phyloP scores from a whole-genome alignment of 2,888 invertebrate genomes.

The Clunio marinus region DNA sequence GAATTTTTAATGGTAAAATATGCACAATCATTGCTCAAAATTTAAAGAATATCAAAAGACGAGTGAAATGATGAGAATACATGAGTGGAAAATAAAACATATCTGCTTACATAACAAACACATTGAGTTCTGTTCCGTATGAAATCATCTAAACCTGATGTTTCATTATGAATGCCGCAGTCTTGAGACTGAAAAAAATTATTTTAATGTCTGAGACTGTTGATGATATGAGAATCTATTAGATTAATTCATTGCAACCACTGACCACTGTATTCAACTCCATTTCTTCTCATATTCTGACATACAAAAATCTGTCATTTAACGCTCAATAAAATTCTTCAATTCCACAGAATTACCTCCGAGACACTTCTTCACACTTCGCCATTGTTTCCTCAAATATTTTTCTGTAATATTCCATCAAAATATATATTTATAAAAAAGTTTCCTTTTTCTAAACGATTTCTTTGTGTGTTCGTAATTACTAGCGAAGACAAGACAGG shows the following conservation, averaged over 20 bases:
- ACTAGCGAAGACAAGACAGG: slow-evolving; percentile 13
- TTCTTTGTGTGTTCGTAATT: slow-evolving; percentile 12
- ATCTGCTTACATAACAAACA: slow-evolving; percentile 11
- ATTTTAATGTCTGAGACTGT: too few species aligned
- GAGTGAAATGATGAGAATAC: too few species aligned
- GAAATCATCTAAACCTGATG: slow-evolving; percentile 35
- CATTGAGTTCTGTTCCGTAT: slow-evolving; percentile 9
- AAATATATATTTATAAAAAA: too few species aligned
- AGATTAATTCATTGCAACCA: too few species aligned
- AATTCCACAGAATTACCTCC: too few species aligned
- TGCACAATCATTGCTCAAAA: slow-evolving; percentile 35
- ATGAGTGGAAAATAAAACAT: slow-evolving; percentile 14
- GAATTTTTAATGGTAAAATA: not conserved
- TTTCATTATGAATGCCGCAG: slow-evolving; percentile 7
- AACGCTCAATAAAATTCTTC: too few species aligned
- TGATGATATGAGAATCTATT: too few species aligned
- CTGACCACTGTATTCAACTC: too few species aligned
- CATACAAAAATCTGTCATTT: too few species aligned
- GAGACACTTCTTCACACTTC: too few species aligned
- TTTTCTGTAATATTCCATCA: slow-evolving; percentile 1
- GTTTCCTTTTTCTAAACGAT: not conserved
- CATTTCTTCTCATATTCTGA: too few species aligned
- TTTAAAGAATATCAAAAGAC: slow-evolving; percentile 1
- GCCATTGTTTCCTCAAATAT: not conserved
- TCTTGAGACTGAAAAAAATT: not conserved